Base-by-base conservation (phyloP, 2,888 invertebrate genomes). In the Lasiommata megera region DNA sequence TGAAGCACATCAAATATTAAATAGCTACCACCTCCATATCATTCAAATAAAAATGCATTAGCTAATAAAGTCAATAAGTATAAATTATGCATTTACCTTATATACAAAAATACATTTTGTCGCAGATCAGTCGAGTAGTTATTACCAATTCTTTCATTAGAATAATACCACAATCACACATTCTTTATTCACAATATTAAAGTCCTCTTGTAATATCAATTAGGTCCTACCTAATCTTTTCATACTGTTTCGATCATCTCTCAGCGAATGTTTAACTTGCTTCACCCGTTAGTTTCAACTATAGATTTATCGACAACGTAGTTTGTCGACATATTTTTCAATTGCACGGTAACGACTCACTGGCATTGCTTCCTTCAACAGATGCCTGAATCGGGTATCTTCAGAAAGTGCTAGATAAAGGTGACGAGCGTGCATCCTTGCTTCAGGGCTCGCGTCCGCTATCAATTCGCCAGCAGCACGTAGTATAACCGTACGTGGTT, bases 361-460 rank as follows among this genome's bases (percentile, higher is more conserved):
- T 37, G 96, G 94, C 73, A 98, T 95, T 7, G 96, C 94, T 66
- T 97, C 97, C 63, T 94, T 91, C 43, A 98, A 84, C 70, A 95
- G 91, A 64, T 93, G 93, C 53, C 94, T 93, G 80, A 98, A 98
- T 54, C 94, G 94, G 6, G 92, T 92, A 80, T 97, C 96, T 17
- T 92, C 92, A 53, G 95, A 93, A 43, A 98, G 86, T 52, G 93
- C 87, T 16, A 94, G 92, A 71, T 98, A 95, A 65, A 98, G 93
- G 54, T 93, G 92, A 72, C 97, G 95, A 1, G 96, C 96, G 77
- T 96, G 94, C 71, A 93, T 93, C 62, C 98, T 94, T 0, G 97
- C 95, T 65, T 98, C 97, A 23, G 96, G 93, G 76, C 95, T 95
- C 16, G 97, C 96, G 79, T 99, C 98, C 23, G 94, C 94, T 6